Base-by-base conservation (phyloP, 1,140 invertebrate genomes). In the Copidosoma floridanum region DNA sequence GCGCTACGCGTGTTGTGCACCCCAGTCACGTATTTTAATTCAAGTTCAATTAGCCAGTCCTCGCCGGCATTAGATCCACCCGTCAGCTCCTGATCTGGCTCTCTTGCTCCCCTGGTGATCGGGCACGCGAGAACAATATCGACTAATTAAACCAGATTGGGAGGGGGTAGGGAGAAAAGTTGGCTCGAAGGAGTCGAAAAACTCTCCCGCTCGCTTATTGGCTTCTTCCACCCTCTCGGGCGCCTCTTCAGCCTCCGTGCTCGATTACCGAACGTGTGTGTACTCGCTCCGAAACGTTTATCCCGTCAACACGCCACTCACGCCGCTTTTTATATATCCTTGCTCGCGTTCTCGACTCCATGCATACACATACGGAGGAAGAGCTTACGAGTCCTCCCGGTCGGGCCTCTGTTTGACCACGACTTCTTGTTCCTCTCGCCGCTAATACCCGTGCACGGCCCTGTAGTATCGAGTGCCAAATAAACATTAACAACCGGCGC, bases 111-210 rank as follows among this genome's bases (percentile, higher is more conserved):
- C 40, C 18, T 16, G 40, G 10, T n/a, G 14, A 14, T 6, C 20
- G 43, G 7, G 18, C 26, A 38, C 35, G 23, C n/a, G 16, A n/a
- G 57, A 60, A 26, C 27, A 52, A 52, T 20, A 56, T 50, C 35
- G 46, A 29, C 52, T 55, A 56, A 61, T 61, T 55, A 61, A 41
- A 64, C 54, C 58, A 64, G 60, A 64, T 37, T 56, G 63, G 61
- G 63, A 68, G 63, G 61, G 56, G n/a, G n/a, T n/a, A n/a, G 61
- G 65, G 61, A 40, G 41, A 29, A n/a, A 43, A 40, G 35, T n/a
- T 41, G 21, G 18, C 29, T 47, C 21, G 23, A 23, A 3, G 16
- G 23, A 16, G 4, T 41, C 21, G 6, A n/a, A n/a, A n/a, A n/a
- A n/a, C n/a, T n/a, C n/a, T n/a, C n/a, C n/a, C n/a, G n/a, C n/a